Base-by-base conservation (phyloP, 2,888 invertebrate genomes). In the Parapristionchus giblindavisi region DNA sequence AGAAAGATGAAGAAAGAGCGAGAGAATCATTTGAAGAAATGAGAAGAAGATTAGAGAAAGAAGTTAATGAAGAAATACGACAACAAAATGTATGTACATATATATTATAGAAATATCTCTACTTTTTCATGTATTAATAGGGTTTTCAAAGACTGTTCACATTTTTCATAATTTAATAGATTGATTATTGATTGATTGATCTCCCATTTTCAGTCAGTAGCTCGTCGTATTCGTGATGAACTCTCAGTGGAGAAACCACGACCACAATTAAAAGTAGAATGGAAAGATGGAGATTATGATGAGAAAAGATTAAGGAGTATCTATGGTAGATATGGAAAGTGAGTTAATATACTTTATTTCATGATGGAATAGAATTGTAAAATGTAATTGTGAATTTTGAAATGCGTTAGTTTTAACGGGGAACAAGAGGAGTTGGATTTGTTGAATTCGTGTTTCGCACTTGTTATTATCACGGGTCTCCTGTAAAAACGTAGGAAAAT, bases 221-320 rank as follows among this genome's bases (percentile, higher is more conserved):
- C 40, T 38, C 56, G 40, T 40, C 40, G 56, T 29, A 58, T 52
- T 6, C 52, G 71, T 2, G 58, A 54, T 17, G 58, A 40, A 29
- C 40, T 14, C 24, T 52, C 52, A 43, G 56, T 36, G 36, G 52
- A 40, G 34, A 54, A 40, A 24, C 54, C 40, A 27, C 40, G 56
- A 1, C 56, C 71, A 2, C n/a, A 2, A 34, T 34, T 71, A 58
- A 43, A 27, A 43, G 71, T 71, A 43, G 51, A 71, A 51, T 71
- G 71, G 71, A 71, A 40, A 51, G 51, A 32, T 56, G 71, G 71
- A 38, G 71, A 58, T 6, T 71, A 58, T 36, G 68, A 68, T 68
- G 52, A 52, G 34, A 52, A 68, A 27, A 32, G 36, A 68, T 36
- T 68, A 36, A 68, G 51, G 36, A 34, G 8, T 5, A 52, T 68